Evolutionary conservation across 1,140 invertebrate species (phyloP).

Genomic region (Sitobion miscanthi): DNA sequence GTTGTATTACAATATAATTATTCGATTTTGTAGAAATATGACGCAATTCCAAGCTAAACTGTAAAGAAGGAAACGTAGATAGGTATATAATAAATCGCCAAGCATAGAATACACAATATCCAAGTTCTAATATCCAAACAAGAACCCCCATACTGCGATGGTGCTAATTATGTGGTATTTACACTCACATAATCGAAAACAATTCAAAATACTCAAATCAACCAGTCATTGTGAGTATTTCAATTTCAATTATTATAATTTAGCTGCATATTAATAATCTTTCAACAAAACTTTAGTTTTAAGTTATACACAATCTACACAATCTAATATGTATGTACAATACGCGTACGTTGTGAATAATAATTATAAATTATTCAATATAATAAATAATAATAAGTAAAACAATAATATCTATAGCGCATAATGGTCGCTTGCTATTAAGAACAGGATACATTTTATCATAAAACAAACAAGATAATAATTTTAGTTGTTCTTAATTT

Average conservation of each 20-base stretch:
- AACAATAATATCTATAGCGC: not conserved
- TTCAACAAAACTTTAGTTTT: no score
- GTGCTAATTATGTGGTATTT: no score
- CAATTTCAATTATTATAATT: no score
- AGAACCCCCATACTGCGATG: not conserved
- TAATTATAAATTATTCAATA: not conserved
- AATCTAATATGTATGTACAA: not conserved
- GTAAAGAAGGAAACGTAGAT: not conserved
- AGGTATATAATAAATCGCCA: no score
- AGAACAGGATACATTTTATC: no score
- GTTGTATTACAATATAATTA: not conserved
- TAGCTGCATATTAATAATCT: no score
- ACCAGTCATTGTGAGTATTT: no score
- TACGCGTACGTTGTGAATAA: not conserved
- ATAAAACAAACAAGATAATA: no score
- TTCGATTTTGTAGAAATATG: not conserved
- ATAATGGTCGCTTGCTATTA: not conserved
- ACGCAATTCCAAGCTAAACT: not conserved
- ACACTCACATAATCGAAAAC: not conserved
- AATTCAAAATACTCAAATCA: not conserved
- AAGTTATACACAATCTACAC: not conserved
- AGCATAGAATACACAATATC: not conserved
- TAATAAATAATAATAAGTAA: not conserved
- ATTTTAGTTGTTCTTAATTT: no score
- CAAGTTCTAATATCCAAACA: not conserved